A percentile compares a stretch with the other conserved stretches of the same genome.
Conservation (phyloP, 2,113 vertebrate species). For the Epinephelus lanceolatus region DNA sequence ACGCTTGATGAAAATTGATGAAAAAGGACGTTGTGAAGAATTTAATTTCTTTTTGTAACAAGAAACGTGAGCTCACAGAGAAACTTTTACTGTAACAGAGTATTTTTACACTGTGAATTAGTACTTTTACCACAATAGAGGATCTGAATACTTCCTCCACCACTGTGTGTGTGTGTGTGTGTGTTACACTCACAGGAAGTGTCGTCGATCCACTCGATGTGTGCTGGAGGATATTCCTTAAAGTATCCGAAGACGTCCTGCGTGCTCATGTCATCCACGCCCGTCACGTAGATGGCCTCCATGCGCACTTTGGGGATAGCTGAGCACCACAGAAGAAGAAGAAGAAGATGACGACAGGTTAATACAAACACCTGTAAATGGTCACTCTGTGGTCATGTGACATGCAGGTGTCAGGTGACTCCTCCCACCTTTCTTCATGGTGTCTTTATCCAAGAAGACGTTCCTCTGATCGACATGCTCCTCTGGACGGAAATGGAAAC, state of each 20-base stretch:
- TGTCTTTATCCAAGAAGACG: constrained; percentile 91
- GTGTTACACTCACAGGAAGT: constrained; percentile 87
- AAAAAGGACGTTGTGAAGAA: too few relatives aligned
- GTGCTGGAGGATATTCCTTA: constrained; percentile 96
- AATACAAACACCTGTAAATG: neutral
- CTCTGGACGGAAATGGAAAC: constrained; percentile 94
- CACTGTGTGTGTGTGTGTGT: neutral
- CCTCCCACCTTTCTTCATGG: constrained; percentile 92
- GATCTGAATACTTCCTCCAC: neutral
- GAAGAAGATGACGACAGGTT: too few relatives aligned
- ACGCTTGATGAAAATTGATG: too few relatives aligned
- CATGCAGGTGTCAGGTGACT: too few relatives aligned
- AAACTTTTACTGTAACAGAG: too few relatives aligned
- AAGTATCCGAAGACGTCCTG: constrained; percentile 96
- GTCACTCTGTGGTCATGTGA: too few relatives aligned
- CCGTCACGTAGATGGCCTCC: constrained; percentile 92
- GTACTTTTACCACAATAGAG: neutral
- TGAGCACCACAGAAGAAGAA: constrained; percentile 70
- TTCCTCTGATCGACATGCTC: constrained; percentile 89
- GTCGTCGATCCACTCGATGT: constrained; percentile 98
- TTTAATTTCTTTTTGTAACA: too few relatives aligned
- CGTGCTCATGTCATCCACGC: constrained; percentile 98
- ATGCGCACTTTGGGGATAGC: constrained; percentile 92
- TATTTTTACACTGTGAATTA: neutral
- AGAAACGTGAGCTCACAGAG: too few relatives aligned